phyloP scores from a whole-genome alignment of 1,140 invertebrate genomes.

The Megalonaias nervosa region DNA sequence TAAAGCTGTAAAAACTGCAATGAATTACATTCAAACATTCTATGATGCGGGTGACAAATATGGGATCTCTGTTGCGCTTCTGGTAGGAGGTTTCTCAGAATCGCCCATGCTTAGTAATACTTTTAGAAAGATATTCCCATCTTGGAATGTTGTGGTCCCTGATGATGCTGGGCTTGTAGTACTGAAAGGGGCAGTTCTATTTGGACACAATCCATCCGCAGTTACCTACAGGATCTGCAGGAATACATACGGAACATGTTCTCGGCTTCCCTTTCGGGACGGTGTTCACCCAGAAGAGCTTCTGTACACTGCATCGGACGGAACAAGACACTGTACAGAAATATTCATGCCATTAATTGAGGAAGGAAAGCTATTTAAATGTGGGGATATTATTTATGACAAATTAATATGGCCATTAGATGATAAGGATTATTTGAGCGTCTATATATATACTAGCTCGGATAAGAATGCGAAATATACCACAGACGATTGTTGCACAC shows the following conservation, averaged over 20 bases:
- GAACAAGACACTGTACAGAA: background rate
- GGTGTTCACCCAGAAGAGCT: background rate
- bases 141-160: conserved; percentile 26
- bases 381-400: too few relatives aligned
- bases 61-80: conserved; percentile 10
- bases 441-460: too few relatives aligned
- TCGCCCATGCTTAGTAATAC: conserved; percentile 23
- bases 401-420: too few relatives aligned
- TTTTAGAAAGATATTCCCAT: conserved; percentile 18
- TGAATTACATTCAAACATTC: conserved; percentile 15
- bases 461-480: too few relatives aligned
- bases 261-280: background rate
- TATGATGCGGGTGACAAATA: background rate
- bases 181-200: conserved; percentile 36
- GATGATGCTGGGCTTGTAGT: conserved; percentile 25
- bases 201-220: conserved; percentile 27
- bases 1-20: conserved; percentile 7
- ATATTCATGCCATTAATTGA: too few relatives aligned
- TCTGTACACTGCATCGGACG: background rate
- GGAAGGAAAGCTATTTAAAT: too few relatives aligned
- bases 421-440: too few relatives aligned
- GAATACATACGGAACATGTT: conserved; percentile 28
- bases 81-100: conserved; percentile 44
- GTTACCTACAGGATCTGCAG: conserved; percentile 21
- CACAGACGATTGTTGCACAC: too few relatives aligned